A percentile compares a stretch with the other conserved stretches of the same genome.
These are phyloP conservation scores for Lycia hirtaria DNA, from an alignment of 2,888 invertebrate genomes.

Conservation along the genomic window DNA sequence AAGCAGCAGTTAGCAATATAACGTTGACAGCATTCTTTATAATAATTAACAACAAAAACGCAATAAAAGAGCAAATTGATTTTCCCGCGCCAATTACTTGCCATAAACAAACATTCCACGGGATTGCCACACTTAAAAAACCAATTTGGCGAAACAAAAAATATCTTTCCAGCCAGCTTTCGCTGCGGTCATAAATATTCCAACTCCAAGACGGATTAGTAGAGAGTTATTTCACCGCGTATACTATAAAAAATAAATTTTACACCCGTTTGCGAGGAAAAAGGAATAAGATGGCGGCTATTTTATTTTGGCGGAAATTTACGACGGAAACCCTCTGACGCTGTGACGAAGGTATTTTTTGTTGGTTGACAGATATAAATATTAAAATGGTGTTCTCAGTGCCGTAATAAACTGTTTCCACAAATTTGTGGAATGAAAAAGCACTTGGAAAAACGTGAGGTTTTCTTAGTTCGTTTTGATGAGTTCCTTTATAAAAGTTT, in stretches of 20 bases:
- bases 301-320: slow-evolving; percentile 34
- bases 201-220: slow-evolving; percentile 23
- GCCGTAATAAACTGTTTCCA: slow-evolving; percentile 24
- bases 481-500: slow-evolving; percentile 5
- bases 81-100: not conserved
- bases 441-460: slow-evolving; percentile 9
- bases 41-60: too few relatives aligned
- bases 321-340: slow-evolving; percentile 25
- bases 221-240: slow-evolving; percentile 19
- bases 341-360: slow-evolving; percentile 37
- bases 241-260: slow-evolving; percentile 35
- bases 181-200: slow-evolving; percentile 27
- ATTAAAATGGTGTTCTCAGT: slow-evolving; percentile 26
- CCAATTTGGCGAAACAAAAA: slow-evolving; percentile 19
- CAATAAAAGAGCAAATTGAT: too few relatives aligned
- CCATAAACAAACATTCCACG: slow-evolving; percentile 3
- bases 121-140: slow-evolving; percentile 10
- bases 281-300: slow-evolving; percentile 29
- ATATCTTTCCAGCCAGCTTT: slow-evolving; percentile 8
- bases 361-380: slow-evolving; percentile 35
- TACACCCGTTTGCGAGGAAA: slow-evolving; percentile 33
- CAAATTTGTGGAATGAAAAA: slow-evolving; percentile 20
- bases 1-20: too few relatives aligned
- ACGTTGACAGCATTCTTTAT: too few relatives aligned
- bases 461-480: not conserved